Evolutionary conservation across 2,113 vertebrate genomes (phyloP), one percentile per base, ranked within the genome.

Genomic region (Menura novaehollandiae): DNA sequence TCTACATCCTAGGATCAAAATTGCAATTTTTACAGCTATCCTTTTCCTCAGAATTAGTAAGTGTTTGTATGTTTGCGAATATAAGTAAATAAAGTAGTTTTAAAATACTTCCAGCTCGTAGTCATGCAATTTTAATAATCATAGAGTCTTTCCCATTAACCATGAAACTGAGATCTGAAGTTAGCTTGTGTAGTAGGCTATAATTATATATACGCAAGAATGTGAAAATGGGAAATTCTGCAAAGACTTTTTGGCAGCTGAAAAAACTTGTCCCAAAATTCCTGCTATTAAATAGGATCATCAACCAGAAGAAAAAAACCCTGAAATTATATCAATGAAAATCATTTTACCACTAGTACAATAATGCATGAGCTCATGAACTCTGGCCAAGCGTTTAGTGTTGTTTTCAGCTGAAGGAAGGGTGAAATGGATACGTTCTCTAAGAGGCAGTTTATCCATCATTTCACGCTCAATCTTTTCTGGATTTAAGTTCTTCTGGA

Each of bases 341-440:
- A 55, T 37, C 4, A 63, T 58, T 79, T 98, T 93, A 99, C 99
- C 99, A 35, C 95, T 97, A 24, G 98, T 98, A 94, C 98, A 99
- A 96, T 98, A 98, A 94, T 98, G 98, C 92, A 98, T 98, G 15
- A 99, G 98, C 88, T 99, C 98, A 0, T 99, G 99, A 91, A 98
- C 96, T 56, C 97, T 73, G 35, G 98, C 97, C 88, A 98, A 97
- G 83, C 94, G 97, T 63, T 95, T 96, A 19, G 95, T 82, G 71
- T 82, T 97, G 39, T 85, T 95, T 90, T 97, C 96, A 19, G 94
- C 20, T 17, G 64, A 92, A 37, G 96, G 93, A 83, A 95, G 73
- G n/a, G 96, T 97, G 41, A 98, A 98, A 60, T 91, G 91, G 68
- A 98, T 98, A 63, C 97, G 94, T 58, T 98, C 60, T 94, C 81